These are phyloP conservation scores for Coendou prehensilis DNA, from an alignment of 2,797 vertebrate genomes.

Conservation along the genomic window DNA sequence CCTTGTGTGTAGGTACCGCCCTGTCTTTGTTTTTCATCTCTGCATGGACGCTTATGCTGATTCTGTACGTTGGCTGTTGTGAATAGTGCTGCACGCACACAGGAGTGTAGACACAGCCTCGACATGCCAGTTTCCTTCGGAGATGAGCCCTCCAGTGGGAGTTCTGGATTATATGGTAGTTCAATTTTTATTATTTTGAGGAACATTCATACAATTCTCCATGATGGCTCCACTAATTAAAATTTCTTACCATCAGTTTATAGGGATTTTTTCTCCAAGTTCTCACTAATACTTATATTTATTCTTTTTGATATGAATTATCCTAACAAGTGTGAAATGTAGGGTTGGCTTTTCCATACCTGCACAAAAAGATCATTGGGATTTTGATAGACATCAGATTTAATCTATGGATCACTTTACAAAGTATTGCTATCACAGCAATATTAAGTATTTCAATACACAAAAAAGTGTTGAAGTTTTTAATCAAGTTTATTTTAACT, in stretches of 20 bases:
- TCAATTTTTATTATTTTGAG: neutral
- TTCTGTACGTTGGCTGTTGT: neutral
- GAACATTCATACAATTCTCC: neutral
- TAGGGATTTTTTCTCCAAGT: neutral
- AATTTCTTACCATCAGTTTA: neutral
- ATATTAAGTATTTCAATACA: neutral
- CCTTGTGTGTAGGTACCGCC: neutral
- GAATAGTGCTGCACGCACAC: neutral
- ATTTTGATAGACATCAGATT: neutral
- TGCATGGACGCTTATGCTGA: too few relatives aligned
- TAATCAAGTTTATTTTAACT: neutral
- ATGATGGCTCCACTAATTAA: neutral
- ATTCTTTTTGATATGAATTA: neutral
- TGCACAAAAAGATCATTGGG: neutral
- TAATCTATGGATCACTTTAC: neutral
- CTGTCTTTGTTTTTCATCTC: neutral
- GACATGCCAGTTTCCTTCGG: neutral
- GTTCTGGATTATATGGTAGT: too few relatives aligned
- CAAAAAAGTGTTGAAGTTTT: neutral
- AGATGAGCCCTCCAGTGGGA: too few relatives aligned
- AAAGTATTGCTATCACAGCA: neutral
- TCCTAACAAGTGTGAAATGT: neutral
- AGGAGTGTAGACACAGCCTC: neutral
- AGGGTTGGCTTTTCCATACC: neutral
- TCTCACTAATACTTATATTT: neutral